Evolutionary conservation across 2,888 invertebrate species (phyloP), one percentile per base, ranked within the genome.

Genomic region (Polymixis flavicincta): DNA sequence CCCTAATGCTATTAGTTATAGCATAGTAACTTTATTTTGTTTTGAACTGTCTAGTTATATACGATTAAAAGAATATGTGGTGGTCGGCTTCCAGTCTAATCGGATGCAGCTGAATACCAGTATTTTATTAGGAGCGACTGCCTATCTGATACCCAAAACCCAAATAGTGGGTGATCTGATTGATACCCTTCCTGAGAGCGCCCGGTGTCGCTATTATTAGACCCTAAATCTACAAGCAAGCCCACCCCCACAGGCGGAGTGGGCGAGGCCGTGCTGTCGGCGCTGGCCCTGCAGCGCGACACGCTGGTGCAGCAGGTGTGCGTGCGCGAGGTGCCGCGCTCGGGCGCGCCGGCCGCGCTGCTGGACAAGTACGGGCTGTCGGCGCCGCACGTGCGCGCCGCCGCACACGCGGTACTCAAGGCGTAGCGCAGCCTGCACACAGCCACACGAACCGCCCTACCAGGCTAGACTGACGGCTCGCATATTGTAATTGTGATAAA

Each of bases 181-280:
- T 2, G 19, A 50, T 19, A 19, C 42, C 11, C 11, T 9, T 9
- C 11, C 11, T 42, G 42, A 9, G 11, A 11, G 42, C 42, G 1
- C 37, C 37, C 5, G 37, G 6, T 37, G 37, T 37, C 37, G 37
- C 6, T 37, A 37, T 32, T 32, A 32, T 37, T 37, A 0, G 6
- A 3, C 37, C 37, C 37, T 37, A 37, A 37, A 37, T 5, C 37
- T 37, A 37, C 37, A 45, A 45, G 11, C 9, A 13, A 11, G 42
- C 6, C 13, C 42, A 45, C 13, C 1, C 13, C 42, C 0, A 42
- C 92, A 97, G 98, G 99, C 82, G 99, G 99, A 70, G 92, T 99
- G 73, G 99, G 99, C 79, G 99, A 99, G 93, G 99, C 99, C 28
- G 99, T 99, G 14, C 93, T 98, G 22, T 97, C 98, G 0, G 99